Evolutionary conservation across 64 coral and sea anemone genomes (phyloP), one percentile per base, ranked within the genome.

Genomic region (Cladopsammia gracilis): DNA sequence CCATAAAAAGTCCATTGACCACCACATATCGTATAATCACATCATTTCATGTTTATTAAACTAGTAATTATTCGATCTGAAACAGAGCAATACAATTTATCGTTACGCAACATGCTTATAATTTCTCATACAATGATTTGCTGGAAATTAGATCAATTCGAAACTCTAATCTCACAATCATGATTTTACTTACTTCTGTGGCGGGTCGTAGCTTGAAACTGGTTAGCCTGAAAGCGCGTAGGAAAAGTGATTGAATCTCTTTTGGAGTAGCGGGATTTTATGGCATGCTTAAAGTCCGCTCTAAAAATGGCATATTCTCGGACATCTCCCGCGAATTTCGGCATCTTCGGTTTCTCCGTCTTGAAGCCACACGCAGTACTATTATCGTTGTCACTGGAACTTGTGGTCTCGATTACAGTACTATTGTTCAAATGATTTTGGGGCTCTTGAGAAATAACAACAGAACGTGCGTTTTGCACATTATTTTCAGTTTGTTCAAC

Each of bases 211-310:
- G 52, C 2, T 54, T 54, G 11, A 0, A 54, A 54, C 0, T n/a
- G n/a, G n/a, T n/a, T n/a, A n/a, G n/a, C n/a, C n/a, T n/a, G 34
- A 51, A 82, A 3, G 49, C 68, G 11, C 89, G 77, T 2, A 91
- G 58, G 16, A 91, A n/a, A 34, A 34, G 57, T 13, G 50, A 91
- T 82, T 4, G 76, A 65, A 60, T 91, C 77, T 34, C 89, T 14
- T 62, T 90, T 90, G 67, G 67, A 24, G 20, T 70, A 26, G 8
- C 67, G 67, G 75, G 46, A 42, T 77, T 56, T 46, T 5, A 77
- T 77, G 10, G 51, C 51, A 25, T 77, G 75, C 44, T 77, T 70
- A 77, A 77, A 77, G 13, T 77, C 75, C 13, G 75, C 45, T 77
- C 44, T 77, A 77, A 77, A 77, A 51, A 77, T 77, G 2, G n/a